Base-by-base conservation (phyloP, 53 echinoderm and acorn worm species). In the Paracentrotus lividus region DNA sequence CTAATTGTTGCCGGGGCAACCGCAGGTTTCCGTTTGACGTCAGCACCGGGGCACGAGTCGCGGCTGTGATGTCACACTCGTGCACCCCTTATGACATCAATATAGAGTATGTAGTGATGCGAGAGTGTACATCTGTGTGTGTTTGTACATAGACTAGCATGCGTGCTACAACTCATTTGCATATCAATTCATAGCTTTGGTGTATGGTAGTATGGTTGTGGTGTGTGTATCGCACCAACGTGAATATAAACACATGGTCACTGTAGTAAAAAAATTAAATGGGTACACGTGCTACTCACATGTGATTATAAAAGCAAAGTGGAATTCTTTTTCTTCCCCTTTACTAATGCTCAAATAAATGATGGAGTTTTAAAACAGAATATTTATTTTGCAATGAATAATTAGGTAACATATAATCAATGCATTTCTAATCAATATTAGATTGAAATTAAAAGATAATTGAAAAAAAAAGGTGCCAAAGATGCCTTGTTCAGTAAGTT, bases 1-100 rank as follows among this genome's bases (percentile, higher is more conserved):
- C 92, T 78, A 92, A 92, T 92, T 92, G 92, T 92, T 92, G 81
- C 92, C 92, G 44, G 42, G 92, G 77, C 92, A 58, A 92, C 92
- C 56, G 81, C 18, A 59, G 92, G 78, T 92, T 92, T 77, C 92
- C 92, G 92, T 92, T 92, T 92, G 92, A 92, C 92, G 92, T 92
- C 92, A 92, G 75, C 75, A 12, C 32, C 75, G 47, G 90, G 77
- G 78, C 91, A 29, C 15, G 91, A 68, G 49, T 44, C 91, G 65
- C 75, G 51, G 29, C 58, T 40, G 92, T 92, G 92, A 92, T 92
- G 92, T 92, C 92, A 92, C 77, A 57, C 38, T 44, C 21, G 72
- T 49, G 75, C 23, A 33, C 75, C 91, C 72, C 91, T 29, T 36
- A 78, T 77, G 81, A 92, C 92, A 92, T 92, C 92, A 92, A 55